These are phyloP conservation scores for Drosophila affinis DNA, from an alignment of 2,888 invertebrate genomes.

Conservation along the genomic window DNA sequence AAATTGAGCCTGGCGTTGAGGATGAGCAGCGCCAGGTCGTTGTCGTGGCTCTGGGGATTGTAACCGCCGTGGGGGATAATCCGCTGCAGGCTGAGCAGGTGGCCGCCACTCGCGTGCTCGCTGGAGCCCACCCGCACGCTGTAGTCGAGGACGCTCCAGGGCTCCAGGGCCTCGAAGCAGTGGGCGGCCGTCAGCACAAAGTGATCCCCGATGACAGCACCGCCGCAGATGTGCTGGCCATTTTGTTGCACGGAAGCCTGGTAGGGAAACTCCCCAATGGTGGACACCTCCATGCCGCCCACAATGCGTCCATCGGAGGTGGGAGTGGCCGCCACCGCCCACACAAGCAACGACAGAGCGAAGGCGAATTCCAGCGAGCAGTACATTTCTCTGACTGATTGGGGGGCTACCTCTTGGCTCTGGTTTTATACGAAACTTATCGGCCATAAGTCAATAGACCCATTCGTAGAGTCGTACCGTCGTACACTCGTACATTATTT, in stretches of 20 bases:
- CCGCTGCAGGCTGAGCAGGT: slow-evolving; percentile 61
- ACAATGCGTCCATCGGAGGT: slow-evolving; percentile 70
- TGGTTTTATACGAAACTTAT: slow-evolving; percentile 31
- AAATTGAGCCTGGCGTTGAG: slow-evolving; percentile 66
- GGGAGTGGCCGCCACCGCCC: neutral
- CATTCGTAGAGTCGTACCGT: neutral
- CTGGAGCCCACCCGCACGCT: slow-evolving; percentile 70
- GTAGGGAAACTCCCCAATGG: slow-evolving; percentile 63
- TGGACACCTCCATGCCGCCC: slow-evolving; percentile 62
- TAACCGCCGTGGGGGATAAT: slow-evolving; percentile 71
- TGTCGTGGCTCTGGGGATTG: slow-evolving; percentile 64
- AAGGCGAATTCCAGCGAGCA: neutral
- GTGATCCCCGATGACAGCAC: slow-evolving; percentile 65
- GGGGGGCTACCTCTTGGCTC: slow-evolving; percentile 10
- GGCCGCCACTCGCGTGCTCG: slow-evolving; percentile 69
- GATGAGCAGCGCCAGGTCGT: slow-evolving; percentile 75
- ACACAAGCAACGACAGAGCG: neutral
- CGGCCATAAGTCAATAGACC: slow-evolving; percentile 30
- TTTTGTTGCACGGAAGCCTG: slow-evolving; percentile 67
- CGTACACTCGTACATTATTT: neutral
- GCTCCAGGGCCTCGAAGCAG: slow-evolving; percentile 60
- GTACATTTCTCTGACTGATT: neutral
- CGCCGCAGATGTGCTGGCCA: slow-evolving; percentile 72
- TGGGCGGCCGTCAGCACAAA: slow-evolving; percentile 76
- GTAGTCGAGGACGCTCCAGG: slow-evolving; percentile 56